A percentile compares a stretch with the other conserved stretches of the same genome.
phyloP scores from a whole-genome alignment of 53 echinoderm and acorn worm genomes.

The Glandiceps talaboti region DNA sequence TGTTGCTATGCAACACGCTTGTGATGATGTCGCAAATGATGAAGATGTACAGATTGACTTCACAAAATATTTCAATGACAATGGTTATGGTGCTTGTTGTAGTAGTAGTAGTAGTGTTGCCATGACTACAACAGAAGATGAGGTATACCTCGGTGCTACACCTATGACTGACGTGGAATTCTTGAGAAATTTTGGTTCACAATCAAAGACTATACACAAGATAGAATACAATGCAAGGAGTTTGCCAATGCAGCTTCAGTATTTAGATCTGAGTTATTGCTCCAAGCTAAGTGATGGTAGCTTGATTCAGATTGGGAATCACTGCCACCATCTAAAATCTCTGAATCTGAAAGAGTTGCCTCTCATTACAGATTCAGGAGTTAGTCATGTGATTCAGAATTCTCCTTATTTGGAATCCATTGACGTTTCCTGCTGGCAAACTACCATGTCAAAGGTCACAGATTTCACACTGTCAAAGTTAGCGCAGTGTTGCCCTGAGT shows the following conservation, averaged over 20 bases:
- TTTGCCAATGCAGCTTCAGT: background rate
- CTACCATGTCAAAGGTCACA: background rate
- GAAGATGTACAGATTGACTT: too few species aligned
- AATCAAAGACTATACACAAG: too few species aligned
- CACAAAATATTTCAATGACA: too few species aligned
- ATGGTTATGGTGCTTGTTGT: too few species aligned
- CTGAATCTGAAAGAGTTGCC: background rate
- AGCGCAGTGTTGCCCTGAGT: background rate
- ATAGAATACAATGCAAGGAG: background rate
- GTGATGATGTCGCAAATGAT: too few species aligned
- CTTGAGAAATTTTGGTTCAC: too few species aligned
- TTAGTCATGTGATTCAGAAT: background rate
- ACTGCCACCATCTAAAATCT: background rate
- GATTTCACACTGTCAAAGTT: background rate
- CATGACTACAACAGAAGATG: too few species aligned
- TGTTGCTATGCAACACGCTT: too few species aligned
- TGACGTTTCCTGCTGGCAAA: background rate
- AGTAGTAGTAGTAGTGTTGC: too few species aligned
- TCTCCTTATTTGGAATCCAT: background rate
- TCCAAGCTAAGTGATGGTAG: background rate
- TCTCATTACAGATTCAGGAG: background rate
- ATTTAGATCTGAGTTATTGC: background rate
- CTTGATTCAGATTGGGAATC: background rate
- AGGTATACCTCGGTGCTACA: too few species aligned
- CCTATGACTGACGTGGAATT: too few species aligned